Percentiles rank a stretch among this genome's conserved stretches.
Conservation (phyloP, 2,113 vertebrate genomes). For the Podocnemis expansa region DNA sequence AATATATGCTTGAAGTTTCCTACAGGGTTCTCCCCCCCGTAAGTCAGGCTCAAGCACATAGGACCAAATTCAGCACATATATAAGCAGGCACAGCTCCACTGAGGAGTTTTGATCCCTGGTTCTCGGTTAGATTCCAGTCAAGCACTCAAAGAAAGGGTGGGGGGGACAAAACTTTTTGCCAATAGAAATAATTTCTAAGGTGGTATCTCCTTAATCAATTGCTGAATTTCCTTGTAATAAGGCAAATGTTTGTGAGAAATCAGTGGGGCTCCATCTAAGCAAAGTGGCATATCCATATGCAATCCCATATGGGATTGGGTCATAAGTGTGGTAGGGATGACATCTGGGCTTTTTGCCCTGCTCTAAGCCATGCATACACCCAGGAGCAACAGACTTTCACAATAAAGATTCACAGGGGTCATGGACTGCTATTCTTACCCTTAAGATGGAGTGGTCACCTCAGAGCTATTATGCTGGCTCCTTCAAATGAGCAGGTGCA, state of each 20-base stretch:
- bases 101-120: not conserved
- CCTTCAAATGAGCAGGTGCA: not conserved
- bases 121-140: not conserved
- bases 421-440: not conserved
- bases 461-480: not conserved
- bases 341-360: fast-evolving
- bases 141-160: not conserved
- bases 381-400: not conserved
- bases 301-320: not conserved
- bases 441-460: not conserved
- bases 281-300: not conserved
- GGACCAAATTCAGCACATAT: not conserved
- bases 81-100: not conserved
- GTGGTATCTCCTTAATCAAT: not conserved
- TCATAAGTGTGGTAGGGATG: not conserved
- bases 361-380: fast-evolving
- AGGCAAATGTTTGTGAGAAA: not conserved
- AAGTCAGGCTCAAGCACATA: not conserved
- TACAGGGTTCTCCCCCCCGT: too few species aligned
- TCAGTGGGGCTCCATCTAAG: not conserved
- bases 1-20: not conserved
- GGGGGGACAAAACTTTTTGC: not conserved
- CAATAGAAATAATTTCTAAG: not conserved
- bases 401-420: not conserved
- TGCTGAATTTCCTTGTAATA: not conserved